Conservation (phyloP, 2,888 invertebrate species). For the Nephrotoma guestfalica region DNA sequence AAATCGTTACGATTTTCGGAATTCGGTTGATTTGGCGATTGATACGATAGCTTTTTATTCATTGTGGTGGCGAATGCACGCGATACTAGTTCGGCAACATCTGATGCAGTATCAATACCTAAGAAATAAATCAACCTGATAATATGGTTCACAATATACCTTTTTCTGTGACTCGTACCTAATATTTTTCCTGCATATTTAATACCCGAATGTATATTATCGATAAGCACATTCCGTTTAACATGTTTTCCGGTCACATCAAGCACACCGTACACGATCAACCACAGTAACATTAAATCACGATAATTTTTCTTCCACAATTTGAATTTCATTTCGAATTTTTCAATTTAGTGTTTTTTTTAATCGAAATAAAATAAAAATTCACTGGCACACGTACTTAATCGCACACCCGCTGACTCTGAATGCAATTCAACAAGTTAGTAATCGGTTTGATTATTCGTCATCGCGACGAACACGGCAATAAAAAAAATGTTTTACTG, state of each 20-base stretch:
- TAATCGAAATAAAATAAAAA: neutral
- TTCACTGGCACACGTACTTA: neutral
- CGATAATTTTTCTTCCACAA: neutral
- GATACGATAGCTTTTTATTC: constrained; percentile 15
- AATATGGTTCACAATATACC: neutral
- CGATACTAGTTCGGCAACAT: constrained; percentile 45
- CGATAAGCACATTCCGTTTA: constrained; percentile 18
- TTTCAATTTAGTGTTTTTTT: neutral
- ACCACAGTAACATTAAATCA: neutral
- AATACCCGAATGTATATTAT: constrained; percentile 26
- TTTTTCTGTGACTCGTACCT: constrained; percentile 15
- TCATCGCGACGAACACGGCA: neutral
- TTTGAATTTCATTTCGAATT: neutral
- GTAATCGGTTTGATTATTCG: neutral
- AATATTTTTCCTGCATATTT: constrained; percentile 30
- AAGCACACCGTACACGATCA: neutral
- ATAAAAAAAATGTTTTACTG: neutral
- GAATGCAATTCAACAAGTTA: neutral
- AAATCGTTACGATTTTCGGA: constrained; percentile 11
- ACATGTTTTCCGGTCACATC: neutral
- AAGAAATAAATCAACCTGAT: neutral
- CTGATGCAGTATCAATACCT: constrained; percentile 35
- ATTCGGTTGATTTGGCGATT: neutral
- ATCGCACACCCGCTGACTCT: neutral
- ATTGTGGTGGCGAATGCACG: constrained; percentile 33